Evolutionary conservation across 2,113 vertebrate genomes (phyloP), one percentile per base, ranked within the genome.

Genomic region (Nyctereutes procyonoides): DNA sequence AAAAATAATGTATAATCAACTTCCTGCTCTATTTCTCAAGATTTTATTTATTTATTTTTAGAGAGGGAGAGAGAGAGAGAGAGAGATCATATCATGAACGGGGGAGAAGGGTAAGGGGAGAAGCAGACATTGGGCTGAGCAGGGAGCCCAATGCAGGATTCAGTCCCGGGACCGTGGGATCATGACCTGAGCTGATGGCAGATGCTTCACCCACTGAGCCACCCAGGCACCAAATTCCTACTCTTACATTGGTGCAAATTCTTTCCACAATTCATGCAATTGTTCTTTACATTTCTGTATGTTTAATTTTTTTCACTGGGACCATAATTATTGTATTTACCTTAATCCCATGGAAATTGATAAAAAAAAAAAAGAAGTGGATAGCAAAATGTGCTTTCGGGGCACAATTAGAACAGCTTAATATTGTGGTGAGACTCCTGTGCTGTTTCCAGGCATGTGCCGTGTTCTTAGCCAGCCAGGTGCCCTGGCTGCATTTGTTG

Each of bases 401-500:
- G 56, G 30, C 24, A 7, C 51, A 67, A 3, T 17, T 15, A n/a
- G n/a, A 28, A 9, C 13, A 43, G n/a, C n/a, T 67, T 55, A 67
- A 56, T 30, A 85, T 43, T 63, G 69, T 67, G 69, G 71, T 69
- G 43, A 81, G 60, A 51, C 11, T 3, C 20, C 9, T 0, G 0
- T 67, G 65, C n/a, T 20, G 0, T 56, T 76, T 62, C 74, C 24
- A 26, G 71, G 53, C 9, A 0, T 0, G 4, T n/a, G 38, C 0
- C 14, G 0, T 55, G 35, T n/a, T 14, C 11, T 38, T 16, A 53
- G 19, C 4, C 56, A 5, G 58, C 30, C 8, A 56, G 55, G 55
- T 16, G 16, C 16, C 55, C 55, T 4, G n/a, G n/a, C n/a, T n/a
- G n/a, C n/a, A n/a, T 56, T 17, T 56, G 17, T 56, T 56, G 55